These are phyloP conservation scores for Patiria pectinifera DNA, from an alignment of 53 echinoderm and acorn worm genomes.

Conservation along the genomic window DNA sequence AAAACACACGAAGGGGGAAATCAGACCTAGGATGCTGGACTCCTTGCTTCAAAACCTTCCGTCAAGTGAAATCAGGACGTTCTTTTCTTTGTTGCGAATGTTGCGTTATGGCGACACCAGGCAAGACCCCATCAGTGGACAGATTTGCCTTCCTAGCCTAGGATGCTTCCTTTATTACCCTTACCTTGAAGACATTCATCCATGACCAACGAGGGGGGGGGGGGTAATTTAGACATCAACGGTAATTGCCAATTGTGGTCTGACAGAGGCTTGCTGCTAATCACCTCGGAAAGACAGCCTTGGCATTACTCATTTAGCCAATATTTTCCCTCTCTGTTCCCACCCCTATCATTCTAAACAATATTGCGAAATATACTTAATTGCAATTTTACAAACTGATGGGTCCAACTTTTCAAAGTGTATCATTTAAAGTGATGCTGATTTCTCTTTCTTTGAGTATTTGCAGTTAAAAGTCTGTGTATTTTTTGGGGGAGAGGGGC, in stretches of 20 bases:
- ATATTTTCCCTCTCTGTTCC: conserved; percentile 11
- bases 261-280: conserved; percentile 2
- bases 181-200: background rate
- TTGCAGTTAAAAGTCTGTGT: no score
- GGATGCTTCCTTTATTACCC: background rate
- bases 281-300: background rate
- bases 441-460: background rate
- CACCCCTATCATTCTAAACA: background rate
- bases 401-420: background rate
- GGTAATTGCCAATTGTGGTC: conserved; percentile 27
- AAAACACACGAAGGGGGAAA: no score
- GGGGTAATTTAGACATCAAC: conserved; percentile 45
- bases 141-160: background rate
- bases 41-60: no score
- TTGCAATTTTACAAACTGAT: background rate
- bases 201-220: conserved; percentile 9
- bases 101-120: no score
- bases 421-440: background rate
- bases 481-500: conserved; percentile 5
- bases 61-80: background rate
- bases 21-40: no score
- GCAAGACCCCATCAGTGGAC: background rate
- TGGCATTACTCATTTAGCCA: conserved; percentile 17
- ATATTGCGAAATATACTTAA: background rate
- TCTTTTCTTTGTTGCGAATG: background rate